A percentile compares a stretch with the other conserved stretches of the same genome.
These are phyloP conservation scores for Pionites leucogaster DNA, from an alignment of 2,113 vertebrate genomes.

Conservation along the genomic window DNA sequence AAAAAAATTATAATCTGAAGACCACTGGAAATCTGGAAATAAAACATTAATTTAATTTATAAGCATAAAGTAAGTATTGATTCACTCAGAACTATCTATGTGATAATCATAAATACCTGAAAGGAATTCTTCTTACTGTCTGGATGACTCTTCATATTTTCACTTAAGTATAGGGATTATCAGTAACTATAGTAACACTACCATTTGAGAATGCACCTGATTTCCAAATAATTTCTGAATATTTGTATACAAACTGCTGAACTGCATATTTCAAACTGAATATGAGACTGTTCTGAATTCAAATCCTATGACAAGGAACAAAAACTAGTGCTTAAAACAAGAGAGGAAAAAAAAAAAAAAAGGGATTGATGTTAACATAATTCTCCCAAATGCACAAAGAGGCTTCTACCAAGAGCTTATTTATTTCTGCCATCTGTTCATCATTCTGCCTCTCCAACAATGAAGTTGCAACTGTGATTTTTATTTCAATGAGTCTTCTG, in stretches of 20 bases:
- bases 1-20: neutral
- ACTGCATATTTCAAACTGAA: slow-evolving; percentile 42
- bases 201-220: slow-evolving; percentile 16
- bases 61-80: neutral
- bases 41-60: neutral
- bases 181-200: slow-evolving; percentile 59
- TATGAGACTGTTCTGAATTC: slow-evolving; percentile 17
- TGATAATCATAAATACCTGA: neutral
- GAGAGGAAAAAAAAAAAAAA: neutral
- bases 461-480: neutral
- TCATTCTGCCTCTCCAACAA: neutral
- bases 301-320: neutral
- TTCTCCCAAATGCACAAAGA: slow-evolving; percentile 18
- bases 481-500: neutral
- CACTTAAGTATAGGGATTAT: neutral
- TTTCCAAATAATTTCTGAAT: slow-evolving; percentile 47
- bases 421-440: neutral
- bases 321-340: neutral
- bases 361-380: neutral
- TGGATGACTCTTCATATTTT: neutral
- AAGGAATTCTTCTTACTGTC: neutral
- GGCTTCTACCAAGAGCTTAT: neutral
- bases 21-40: neutral
- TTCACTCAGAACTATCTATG: neutral
- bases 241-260: slow-evolving; percentile 63